Conservation (phyloP, 2,888 invertebrate species). For the Agrotis exclamationis region DNA sequence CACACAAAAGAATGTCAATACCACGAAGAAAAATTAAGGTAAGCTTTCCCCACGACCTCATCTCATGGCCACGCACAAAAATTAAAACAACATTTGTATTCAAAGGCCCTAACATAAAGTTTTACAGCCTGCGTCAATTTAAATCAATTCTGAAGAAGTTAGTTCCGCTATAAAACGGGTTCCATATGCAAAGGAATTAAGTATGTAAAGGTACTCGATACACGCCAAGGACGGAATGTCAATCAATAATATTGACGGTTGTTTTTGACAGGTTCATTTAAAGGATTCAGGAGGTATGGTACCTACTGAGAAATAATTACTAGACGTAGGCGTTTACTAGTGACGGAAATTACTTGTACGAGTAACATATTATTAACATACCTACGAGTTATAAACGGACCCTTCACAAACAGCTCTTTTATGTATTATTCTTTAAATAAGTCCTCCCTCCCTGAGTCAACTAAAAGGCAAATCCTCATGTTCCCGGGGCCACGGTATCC, state of each 20-base stretch:
- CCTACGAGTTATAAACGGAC: too few species aligned
- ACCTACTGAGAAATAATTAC: too few species aligned
- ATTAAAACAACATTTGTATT: slow-evolving; percentile 86
- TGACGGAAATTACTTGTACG: too few species aligned
- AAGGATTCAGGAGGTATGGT: too few species aligned
- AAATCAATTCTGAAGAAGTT: slow-evolving; percentile 80
- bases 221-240: slow-evolving; percentile 40
- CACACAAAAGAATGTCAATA: not conserved
- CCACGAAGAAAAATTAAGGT: not conserved
- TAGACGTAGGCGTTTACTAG: too few species aligned
- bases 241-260: slow-evolving; percentile 48
- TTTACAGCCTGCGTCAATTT: slow-evolving; percentile 81
- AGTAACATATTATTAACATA: too few species aligned
- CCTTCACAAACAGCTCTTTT: too few species aligned
- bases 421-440: too few species aligned
- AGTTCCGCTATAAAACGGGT: slow-evolving; percentile 58
- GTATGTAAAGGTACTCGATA: slow-evolving; percentile 21
- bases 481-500: too few species aligned
- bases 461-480: too few species aligned
- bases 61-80: slow-evolving; percentile 71
- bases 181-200: slow-evolving; percentile 48
- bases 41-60: slow-evolving; percentile 2
- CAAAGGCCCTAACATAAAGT: slow-evolving; percentile 77
- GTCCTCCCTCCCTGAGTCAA: too few species aligned
- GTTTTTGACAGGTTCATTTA: slow-evolving; percentile 7